phyloP scores from a whole-genome alignment of 2,888 invertebrate genomes.

The Noctua pronuba region DNA sequence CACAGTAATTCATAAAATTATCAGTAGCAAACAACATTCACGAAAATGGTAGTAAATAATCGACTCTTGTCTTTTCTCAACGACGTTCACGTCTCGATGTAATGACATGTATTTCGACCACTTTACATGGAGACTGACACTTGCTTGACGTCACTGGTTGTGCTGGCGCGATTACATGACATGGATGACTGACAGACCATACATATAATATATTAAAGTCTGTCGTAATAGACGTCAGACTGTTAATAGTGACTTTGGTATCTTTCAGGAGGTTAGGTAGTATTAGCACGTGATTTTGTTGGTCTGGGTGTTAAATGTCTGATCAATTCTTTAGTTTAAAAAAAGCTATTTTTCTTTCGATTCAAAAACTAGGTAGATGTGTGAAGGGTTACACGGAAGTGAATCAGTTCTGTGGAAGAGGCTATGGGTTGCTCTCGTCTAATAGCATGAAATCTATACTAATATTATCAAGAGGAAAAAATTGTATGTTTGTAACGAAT shows the following conservation, averaged over 20 bases:
- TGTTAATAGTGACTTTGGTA: not conserved
- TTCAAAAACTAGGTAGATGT: too few relatives aligned
- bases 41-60: not conserved
- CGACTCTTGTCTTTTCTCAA: too few relatives aligned
- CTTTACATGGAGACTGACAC: slow-evolving; percentile 2
- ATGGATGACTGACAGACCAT: slow-evolving; percentile 3
- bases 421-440: too few relatives aligned
- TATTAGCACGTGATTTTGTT: not conserved
- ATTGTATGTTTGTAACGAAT: too few relatives aligned
- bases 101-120: slow-evolving; percentile 1
- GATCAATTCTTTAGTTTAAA: not conserved
- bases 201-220: too few relatives aligned
- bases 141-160: slow-evolving; percentile 38
- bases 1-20: not conserved
- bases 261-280: not conserved
- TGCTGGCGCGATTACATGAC: slow-evolving; percentile 26
- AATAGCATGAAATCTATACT: too few relatives aligned
- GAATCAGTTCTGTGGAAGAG: too few relatives aligned
- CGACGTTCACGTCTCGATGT: not conserved
- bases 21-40: not conserved
- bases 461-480: too few relatives aligned
- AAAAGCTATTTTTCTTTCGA: too few relatives aligned
- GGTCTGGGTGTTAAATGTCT: not conserved
- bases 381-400: too few relatives aligned
- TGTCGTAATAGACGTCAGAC: too few relatives aligned